Conservation (phyloP, 2,113 vertebrate species). For the Podilymbus podiceps region DNA sequence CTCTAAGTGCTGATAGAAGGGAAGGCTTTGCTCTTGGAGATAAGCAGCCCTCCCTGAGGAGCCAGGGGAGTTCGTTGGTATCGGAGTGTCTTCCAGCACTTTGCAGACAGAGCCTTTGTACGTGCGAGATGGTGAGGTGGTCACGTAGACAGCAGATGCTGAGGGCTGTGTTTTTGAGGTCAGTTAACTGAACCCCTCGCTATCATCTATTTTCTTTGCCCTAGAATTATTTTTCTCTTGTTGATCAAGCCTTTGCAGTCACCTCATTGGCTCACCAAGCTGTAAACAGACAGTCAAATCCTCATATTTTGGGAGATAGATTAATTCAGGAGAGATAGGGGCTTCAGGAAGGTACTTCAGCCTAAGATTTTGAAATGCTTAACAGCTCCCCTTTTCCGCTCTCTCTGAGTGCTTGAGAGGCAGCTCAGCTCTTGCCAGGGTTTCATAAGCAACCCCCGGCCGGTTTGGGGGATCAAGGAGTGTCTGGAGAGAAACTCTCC, state of each 20-base stretch:
- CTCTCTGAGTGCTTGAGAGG: rapidly evolving
- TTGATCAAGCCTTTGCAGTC: not conserved
- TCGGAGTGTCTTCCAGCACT: not conserved
- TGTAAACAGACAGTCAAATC: not conserved
- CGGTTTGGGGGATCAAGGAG: rapidly evolving
- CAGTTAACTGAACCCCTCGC: not conserved
- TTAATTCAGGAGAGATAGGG: not conserved
- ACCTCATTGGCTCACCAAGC: not conserved
- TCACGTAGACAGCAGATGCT: not conserved
- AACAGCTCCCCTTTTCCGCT: not conserved
- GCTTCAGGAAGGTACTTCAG: not conserved
- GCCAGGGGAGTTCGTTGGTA: constrained; percentile 39
- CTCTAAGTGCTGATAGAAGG: constrained; percentile 10
- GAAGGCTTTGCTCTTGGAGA: constrained; percentile 55
- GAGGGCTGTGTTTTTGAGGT: not conserved
- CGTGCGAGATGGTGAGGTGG: not conserved
- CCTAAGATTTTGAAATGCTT: not conserved
- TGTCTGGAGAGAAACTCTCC: rapidly evolving
- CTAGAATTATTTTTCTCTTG: not conserved
- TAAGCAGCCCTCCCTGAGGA: constrained; percentile 51
- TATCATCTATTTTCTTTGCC: not conserved
- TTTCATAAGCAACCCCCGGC: rapidly evolving
- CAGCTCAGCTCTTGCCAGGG: not conserved
- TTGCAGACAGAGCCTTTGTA: not conserved
- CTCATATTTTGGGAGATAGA: rapidly evolving